A percentile compares a stretch with the other conserved stretches of the same genome.
These are phyloP conservation scores for Griposia aprilina DNA, from an alignment of 2,888 invertebrate genomes.

Conservation along the genomic window DNA sequence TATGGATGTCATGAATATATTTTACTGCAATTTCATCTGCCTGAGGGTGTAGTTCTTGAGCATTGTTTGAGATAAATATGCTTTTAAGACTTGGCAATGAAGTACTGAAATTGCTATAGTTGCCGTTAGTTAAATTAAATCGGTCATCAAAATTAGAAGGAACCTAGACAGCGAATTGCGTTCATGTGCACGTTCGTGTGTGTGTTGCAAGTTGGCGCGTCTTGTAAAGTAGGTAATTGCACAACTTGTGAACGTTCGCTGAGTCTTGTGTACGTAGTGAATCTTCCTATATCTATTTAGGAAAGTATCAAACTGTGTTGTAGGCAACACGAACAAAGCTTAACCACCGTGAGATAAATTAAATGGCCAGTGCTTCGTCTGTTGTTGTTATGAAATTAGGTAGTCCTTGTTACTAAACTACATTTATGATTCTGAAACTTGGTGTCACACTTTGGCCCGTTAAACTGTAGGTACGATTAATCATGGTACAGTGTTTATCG, in stretches of 20 bases:
- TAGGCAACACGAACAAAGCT: conserved; percentile 42
- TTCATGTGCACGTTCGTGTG: conserved; percentile 33
- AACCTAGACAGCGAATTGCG: conserved; percentile 22
- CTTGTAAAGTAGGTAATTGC: conserved; percentile 67
- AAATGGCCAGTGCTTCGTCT: conserved; percentile 37
- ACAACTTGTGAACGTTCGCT: conserved; percentile 60
- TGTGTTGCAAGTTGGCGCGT: conserved; percentile 51
- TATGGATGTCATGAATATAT: conserved; percentile 52
- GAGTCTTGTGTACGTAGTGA: conserved; percentile 51
- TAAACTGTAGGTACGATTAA: conserved; percentile 3
- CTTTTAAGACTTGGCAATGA: conserved; percentile 15
- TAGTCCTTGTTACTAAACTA: conserved; percentile 20
- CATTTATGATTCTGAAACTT: conserved; percentile 4
- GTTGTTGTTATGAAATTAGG: conserved; percentile 36
- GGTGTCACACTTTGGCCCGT: neutral
- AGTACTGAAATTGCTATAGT: neutral
- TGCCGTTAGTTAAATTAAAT: conserved; percentile 27
- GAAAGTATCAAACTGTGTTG: conserved; percentile 56
- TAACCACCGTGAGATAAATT: conserved; percentile 48
- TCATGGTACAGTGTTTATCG: conserved; percentile 17
- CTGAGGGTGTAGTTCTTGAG: conserved; percentile 8
- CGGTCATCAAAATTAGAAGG: conserved; percentile 30
- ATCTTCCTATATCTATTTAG: conserved; percentile 57
- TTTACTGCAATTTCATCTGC: conserved; percentile 46
- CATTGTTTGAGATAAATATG: conserved; percentile 12